Conservation (phyloP, 2,888 invertebrate genomes). For the Xiphydria camelus region DNA sequence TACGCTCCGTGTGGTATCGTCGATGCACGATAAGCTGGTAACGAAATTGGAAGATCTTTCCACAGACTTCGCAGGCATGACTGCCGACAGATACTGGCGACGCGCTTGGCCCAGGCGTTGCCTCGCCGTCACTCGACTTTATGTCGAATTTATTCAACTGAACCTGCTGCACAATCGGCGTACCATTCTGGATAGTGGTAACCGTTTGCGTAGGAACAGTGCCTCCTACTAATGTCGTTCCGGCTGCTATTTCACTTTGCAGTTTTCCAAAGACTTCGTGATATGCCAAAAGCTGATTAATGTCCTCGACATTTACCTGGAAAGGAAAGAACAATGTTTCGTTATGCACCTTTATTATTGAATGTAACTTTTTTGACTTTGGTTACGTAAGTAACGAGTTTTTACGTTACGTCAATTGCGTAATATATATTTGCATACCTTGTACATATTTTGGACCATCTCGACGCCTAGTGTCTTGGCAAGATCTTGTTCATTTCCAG, state of each 20-base stretch:
- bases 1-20: constrained; percentile 83
- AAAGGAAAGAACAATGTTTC: constrained; percentile 10
- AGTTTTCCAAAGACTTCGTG: constrained; percentile 83
- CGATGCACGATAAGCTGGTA: constrained; percentile 87
- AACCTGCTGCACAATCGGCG: constrained; percentile 53
- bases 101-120: constrained; percentile 59
- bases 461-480: constrained; percentile 67
- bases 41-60: constrained; percentile 84
- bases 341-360: no score
- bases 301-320: constrained; percentile 76
- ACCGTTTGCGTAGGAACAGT: constrained; percentile 55
- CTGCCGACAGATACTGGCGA: constrained; percentile 66
- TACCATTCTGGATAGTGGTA: constrained; percentile 54
- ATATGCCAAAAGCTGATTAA: constrained; percentile 81
- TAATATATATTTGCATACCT: constrained; percentile 63
- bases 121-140: constrained; percentile 52
- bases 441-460: constrained; percentile 81
- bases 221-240: constrained; percentile 54
- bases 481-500: constrained; percentile 66
- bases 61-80: constrained; percentile 83
- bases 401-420: no score
- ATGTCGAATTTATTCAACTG: constrained; percentile 56
- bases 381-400: no score
- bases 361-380: no score
- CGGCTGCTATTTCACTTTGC: constrained; percentile 62